Evolutionary conservation across 2,797 vertebrate genomes (phyloP).

Genomic region (Cuculus canorus): DNA sequence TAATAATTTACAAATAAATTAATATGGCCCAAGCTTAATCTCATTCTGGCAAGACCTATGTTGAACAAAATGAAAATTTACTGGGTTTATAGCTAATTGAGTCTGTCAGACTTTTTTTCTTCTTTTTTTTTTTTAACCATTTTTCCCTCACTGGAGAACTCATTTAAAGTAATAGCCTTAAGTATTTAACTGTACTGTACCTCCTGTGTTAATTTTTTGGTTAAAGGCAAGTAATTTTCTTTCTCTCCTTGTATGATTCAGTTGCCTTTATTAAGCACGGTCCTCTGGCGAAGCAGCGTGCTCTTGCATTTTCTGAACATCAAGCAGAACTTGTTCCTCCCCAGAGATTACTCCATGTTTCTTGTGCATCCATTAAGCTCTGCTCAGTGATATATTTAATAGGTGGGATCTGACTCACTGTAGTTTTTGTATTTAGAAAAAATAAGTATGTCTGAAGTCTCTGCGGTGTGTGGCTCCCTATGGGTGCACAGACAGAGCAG

Average conservation of each 20-base stretch:
- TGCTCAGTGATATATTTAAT: background rate
- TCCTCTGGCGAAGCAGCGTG: background rate
- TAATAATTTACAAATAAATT: slow-evolving; percentile 37
- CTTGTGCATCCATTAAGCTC: background rate
- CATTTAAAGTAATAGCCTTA: background rate
- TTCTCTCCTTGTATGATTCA: background rate
- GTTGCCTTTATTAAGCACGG: background rate
- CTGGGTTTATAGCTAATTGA: background rate
- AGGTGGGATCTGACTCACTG: background rate
- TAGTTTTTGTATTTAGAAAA: background rate
- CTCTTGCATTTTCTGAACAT: background rate
- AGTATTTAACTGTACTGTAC: background rate
- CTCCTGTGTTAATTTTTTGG: background rate
- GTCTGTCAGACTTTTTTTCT: background rate
- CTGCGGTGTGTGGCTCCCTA: background rate
- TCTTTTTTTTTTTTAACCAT: too few relatives aligned
- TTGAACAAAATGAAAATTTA: slow-evolving; percentile 47
- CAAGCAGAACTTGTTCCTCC: background rate
- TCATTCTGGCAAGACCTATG: background rate
- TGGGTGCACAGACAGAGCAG: background rate
- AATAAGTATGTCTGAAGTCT: background rate
- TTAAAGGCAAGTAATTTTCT: background rate
- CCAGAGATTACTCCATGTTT: background rate
- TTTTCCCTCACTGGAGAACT: background rate
- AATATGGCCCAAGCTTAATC: slow-evolving; percentile 4